Evolutionary conservation across 2,888 invertebrate species (phyloP), one percentile per base, ranked within the genome.

Genomic region (Blastobasis adustella): DNA sequence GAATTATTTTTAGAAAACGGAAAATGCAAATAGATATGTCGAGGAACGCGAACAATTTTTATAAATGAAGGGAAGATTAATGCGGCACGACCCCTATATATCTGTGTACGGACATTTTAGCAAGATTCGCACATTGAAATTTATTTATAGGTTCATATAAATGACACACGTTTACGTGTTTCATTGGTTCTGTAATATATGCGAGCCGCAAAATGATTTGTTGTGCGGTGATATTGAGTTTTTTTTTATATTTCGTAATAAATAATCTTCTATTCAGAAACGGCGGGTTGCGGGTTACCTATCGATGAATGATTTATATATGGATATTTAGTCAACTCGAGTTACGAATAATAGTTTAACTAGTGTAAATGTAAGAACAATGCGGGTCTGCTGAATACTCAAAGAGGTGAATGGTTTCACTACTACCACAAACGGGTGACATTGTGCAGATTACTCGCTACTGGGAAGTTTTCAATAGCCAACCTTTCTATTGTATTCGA

Each of bases 101-200:
- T 80, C 76, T 76, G 67, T 73, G 68, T 73, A 73, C 73, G 77
- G 78, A 76, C 76, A 66, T 79, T 80, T 82, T 77, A 75, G 80
- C 79, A 72, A 73, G 72, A 76, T 72, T 71, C 69, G 72, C 70
- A 75, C 71, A 70, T 80, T 74, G 69, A 75, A 79, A 79, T 79
- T 76, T 82, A 82, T 83, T 82, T 83, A 82, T 81, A 65, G 76
- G 67, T 70, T 69, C 75, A 71, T 70, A 75, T 73, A 76, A 75
- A 71, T 75, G 79, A 75, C 74, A 70, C 65, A 64, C 71, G 73
- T 66, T 76, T 69, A 71, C 71, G 58, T 74, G 72, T 76, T 69
- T 71, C 76, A 75, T 73, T 76, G 73, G 69, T 60, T 61, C 55
- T 54, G 59, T 58, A 67, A 78, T 79, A 76, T 77, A 76, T 74